Evolutionary conservation across 2,797 vertebrate species (phyloP).

Genomic region (Melopsittacus undulatus): DNA sequence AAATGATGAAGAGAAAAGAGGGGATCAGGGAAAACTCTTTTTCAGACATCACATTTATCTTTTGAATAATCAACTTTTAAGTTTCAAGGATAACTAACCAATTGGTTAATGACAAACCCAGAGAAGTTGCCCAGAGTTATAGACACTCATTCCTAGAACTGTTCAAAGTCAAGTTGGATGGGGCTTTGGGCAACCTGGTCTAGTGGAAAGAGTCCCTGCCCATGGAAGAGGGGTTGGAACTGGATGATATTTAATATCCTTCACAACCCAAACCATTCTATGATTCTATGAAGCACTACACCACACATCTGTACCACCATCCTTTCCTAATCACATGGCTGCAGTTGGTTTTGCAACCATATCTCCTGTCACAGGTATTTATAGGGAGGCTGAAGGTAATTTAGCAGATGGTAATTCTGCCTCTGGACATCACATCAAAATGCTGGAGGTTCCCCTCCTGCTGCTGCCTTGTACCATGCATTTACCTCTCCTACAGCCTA

Average conservation of each 20-base stretch:
- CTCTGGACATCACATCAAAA: background rate
- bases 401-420: background rate
- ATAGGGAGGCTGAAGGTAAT: background rate
- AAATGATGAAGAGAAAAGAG: background rate
- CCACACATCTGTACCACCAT: accelerated
- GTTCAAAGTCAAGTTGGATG: background rate
- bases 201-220: background rate
- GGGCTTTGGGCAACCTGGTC: background rate
- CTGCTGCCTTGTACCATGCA: accelerated
- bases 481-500: too few species aligned
- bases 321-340: background rate
- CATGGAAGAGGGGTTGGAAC: background rate
- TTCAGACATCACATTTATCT: background rate
- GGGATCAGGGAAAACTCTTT: background rate
- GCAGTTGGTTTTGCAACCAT: background rate
- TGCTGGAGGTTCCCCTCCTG: too few species aligned
- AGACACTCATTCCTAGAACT: background rate
- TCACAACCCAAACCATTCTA: background rate
- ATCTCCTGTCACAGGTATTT: background rate
- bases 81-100: background rate
- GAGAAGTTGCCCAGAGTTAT: background rate
- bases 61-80: background rate
- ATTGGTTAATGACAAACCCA: background rate
- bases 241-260: background rate
- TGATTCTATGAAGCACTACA: background rate